Evolutionary conservation across 2,888 invertebrate species (phyloP).

Genomic region (Lasioglossum pauxillum): DNA sequence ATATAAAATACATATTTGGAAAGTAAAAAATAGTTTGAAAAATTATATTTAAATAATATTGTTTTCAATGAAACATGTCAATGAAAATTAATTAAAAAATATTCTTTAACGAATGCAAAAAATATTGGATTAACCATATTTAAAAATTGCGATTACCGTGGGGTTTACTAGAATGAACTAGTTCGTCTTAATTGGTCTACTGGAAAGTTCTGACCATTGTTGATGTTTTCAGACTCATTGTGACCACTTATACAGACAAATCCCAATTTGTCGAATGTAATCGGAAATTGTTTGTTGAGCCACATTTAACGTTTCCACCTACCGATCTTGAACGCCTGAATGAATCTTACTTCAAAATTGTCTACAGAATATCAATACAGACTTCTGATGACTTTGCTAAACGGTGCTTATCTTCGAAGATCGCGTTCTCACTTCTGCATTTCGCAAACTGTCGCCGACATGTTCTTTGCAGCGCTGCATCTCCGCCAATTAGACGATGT

Average conservation of each 20-base stretch:
- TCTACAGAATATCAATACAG: conserved; percentile 1
- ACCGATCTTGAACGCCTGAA: not conserved
- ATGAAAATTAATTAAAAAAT: no score
- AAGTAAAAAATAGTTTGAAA: no score
- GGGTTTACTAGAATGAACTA: not conserved
- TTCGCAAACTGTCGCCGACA: not conserved
- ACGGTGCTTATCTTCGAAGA: not conserved
- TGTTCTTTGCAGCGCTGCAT: no score
- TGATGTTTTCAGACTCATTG: not conserved
- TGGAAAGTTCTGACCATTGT: not conserved
- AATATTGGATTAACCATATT: no score
- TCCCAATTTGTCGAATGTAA: not conserved
- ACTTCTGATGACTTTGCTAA: not conserved
- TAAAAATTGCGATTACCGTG: not conserved
- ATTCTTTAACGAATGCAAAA: no score
- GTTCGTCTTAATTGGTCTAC: not conserved
- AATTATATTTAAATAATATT: no score
- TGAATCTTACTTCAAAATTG: not conserved
- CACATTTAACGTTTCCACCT: not conserved
- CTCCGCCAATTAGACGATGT: no score
- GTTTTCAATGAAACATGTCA: no score
- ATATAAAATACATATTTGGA: no score
- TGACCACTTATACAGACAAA: not conserved
- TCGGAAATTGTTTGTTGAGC: not conserved
- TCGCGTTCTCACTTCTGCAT: not conserved